A percentile compares a stretch with the other conserved stretches of the same genome.
Evolutionary conservation across 1,140 invertebrate species (phyloP).

Genomic region (Apolygus lucorum): DNA sequence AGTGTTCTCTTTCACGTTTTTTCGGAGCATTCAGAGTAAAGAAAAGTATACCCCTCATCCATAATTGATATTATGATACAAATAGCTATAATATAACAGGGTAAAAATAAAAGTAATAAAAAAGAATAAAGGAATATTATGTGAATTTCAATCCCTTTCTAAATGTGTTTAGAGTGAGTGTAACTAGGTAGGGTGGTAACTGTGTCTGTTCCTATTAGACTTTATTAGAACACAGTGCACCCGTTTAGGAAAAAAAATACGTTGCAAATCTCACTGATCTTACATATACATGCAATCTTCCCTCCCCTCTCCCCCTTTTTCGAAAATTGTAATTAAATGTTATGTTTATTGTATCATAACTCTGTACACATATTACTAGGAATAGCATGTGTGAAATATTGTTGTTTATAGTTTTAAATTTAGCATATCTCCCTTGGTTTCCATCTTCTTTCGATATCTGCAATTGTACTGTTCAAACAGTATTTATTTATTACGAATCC

Average conservation of each 20-base stretch:
- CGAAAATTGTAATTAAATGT: constrained; percentile 26
- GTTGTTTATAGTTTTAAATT: constrained; percentile 29
- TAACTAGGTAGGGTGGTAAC: constrained; percentile 17
- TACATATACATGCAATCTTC: constrained; percentile 24
- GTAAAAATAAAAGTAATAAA: constrained; percentile 24
- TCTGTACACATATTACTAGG: constrained; percentile 21
- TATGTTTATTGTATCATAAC: constrained; percentile 24
- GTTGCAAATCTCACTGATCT: background rate
- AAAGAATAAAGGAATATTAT: constrained; percentile 18
- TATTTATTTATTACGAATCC: constrained; percentile 31
- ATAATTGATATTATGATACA: background rate
- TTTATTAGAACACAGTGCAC: constrained; percentile 26
- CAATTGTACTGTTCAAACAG: constrained; percentile 23
- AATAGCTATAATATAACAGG: constrained; percentile 24
- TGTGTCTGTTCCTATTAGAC: constrained; percentile 28
- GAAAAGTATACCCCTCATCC: background rate
- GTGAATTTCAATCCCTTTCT: constrained; percentile 22
- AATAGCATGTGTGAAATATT: constrained; percentile 25
- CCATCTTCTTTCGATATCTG: constrained; percentile 23
- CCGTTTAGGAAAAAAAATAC: background rate
- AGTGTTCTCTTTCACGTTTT: background rate
- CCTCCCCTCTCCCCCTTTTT: constrained; percentile 13
- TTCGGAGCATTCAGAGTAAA: background rate
- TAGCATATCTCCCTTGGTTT: constrained; percentile 20
- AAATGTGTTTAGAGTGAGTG: constrained; percentile 21